Evolutionary conservation across 2,113 vertebrate species (phyloP), one percentile per base, ranked within the genome.

Genomic region (Acrocephalus kingi): DNA sequence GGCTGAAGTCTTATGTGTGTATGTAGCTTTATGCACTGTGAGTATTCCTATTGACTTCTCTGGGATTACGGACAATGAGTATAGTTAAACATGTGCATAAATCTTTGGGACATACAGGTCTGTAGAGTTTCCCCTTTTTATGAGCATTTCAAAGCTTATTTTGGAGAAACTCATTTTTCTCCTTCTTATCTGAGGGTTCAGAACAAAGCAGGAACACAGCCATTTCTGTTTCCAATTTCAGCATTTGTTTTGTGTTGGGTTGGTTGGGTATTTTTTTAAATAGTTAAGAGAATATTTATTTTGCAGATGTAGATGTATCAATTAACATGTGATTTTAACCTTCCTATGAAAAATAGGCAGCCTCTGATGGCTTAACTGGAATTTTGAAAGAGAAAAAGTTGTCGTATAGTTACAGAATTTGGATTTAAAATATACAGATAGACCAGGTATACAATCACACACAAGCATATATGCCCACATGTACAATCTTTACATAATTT

Each of bases 1-100:
- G 78, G 87, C 78, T 85, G 58, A 79, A 66, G 25, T 64, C 66
- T 75, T 59, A 4, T 2, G 4, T 41, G 54, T 46, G 9, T 61
- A 2, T 9, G 52, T 45, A 45, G 61, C 72, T 96, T 59, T 73
- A 52, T 76, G 59, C 67, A 74, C 75, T 59, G 35, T 77, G 63
- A 87, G 43, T 51, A 63, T 80, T 93, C 63, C 55, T 93, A 3
- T 21, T 91, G 71, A 59, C 72, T 88, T 93, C 67, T 28, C 28
- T 80, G 87, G 54, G 63, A 77, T 62, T 85, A 46, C 78, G 88
- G 59, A 49, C 52, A 80, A 22, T 43, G 27, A 74, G 13, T 77
- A 55, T 19, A 67, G 55, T 77, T 91, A 80, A 93, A 71, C 17
- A 17, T 13, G 2, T 59, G 35, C 54, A 21, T 71, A 86, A 91